Conservation (phyloP, 2,888 invertebrate species). For the Seira sanloemensis region DNA sequence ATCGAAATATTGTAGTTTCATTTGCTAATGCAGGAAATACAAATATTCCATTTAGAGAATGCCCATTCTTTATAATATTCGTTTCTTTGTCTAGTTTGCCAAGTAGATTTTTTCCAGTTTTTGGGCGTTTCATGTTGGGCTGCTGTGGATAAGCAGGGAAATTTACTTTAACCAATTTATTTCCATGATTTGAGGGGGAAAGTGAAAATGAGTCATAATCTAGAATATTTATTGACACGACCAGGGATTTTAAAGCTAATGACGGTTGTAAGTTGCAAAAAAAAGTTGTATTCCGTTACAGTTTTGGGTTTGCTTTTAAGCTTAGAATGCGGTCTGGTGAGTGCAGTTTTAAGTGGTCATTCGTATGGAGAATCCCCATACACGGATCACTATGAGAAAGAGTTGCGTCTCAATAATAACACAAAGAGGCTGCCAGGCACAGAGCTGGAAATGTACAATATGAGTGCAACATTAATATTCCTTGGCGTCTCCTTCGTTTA, state of each 20-base stretch:
- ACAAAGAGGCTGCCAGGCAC: conserved; percentile 21
- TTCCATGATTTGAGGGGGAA: too few relatives aligned
- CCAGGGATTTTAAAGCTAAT: conserved; percentile 37
- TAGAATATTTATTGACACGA: conserved; percentile 29
- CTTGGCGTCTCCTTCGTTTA: conserved; percentile 29
- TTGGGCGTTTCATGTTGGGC: too few relatives aligned
- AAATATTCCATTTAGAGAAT: too few relatives aligned
- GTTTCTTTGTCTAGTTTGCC: too few relatives aligned
- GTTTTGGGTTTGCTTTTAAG: too few relatives aligned
- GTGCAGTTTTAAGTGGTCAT: conserved; percentile 13
- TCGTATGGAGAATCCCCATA: conserved; percentile 32
- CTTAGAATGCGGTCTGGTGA: conserved; percentile 19
- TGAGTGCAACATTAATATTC: conserved; percentile 19
- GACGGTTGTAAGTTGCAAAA: conserved; percentile 22
- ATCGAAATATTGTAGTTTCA: too few relatives aligned
- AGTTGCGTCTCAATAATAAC: background rate
- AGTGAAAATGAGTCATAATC: conserved; percentile 45
- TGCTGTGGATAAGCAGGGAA: too few relatives aligned
- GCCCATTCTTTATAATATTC: too few relatives aligned
- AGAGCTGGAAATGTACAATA: conserved; percentile 34
- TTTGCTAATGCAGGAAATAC: too few relatives aligned
- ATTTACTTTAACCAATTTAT: too few relatives aligned
- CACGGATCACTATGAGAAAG: conserved; percentile 10
- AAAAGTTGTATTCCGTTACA: too few relatives aligned
- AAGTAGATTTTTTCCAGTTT: too few relatives aligned